These are phyloP conservation scores for Ammodytes marinus DNA, from an alignment of 2,113 vertebrate genomes.

Conservation along the genomic window DNA sequence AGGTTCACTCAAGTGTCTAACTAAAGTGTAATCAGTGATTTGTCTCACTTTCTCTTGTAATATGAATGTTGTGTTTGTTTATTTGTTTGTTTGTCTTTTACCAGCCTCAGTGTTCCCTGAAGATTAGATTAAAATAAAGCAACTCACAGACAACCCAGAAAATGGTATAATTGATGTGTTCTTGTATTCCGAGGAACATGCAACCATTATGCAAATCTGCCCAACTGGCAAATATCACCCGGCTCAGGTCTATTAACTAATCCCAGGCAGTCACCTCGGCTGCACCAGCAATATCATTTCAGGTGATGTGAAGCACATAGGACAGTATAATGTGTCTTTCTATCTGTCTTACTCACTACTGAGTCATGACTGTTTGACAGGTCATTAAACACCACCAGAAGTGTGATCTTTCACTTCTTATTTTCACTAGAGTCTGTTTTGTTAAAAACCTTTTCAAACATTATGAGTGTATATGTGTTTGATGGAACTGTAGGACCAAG, in stretches of 20 bases:
- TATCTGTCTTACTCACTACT: not conserved
- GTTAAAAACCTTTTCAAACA: not conserved
- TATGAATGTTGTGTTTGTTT: not conserved
- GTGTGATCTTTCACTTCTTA: not conserved
- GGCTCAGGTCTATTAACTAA: not conserved
- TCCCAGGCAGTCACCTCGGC: too few relatives aligned
- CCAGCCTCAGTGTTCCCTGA: not conserved
- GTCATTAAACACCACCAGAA: not conserved
- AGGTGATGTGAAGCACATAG: constrained; percentile 16
- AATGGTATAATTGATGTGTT: not conserved
- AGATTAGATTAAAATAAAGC: not conserved
- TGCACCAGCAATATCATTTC: not conserved
- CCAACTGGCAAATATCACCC: constrained; percentile 5
- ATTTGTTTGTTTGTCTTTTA: too few relatives aligned
- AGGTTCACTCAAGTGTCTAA: not conserved
- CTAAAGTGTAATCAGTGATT: not conserved
- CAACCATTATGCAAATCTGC: not conserved
- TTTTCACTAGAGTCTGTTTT: not conserved
- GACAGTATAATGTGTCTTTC: not conserved
- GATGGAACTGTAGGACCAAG: not conserved
- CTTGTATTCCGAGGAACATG: not conserved
- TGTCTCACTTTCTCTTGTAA: not conserved
- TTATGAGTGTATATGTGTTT: not conserved
- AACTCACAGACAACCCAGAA: not conserved
- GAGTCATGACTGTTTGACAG: not conserved